Percentiles rank a stretch among this genome's conserved stretches.
phyloP scores from a whole-genome alignment of 2,797 vertebrate genomes.

The Gymnoscopelus braueri region DNA sequence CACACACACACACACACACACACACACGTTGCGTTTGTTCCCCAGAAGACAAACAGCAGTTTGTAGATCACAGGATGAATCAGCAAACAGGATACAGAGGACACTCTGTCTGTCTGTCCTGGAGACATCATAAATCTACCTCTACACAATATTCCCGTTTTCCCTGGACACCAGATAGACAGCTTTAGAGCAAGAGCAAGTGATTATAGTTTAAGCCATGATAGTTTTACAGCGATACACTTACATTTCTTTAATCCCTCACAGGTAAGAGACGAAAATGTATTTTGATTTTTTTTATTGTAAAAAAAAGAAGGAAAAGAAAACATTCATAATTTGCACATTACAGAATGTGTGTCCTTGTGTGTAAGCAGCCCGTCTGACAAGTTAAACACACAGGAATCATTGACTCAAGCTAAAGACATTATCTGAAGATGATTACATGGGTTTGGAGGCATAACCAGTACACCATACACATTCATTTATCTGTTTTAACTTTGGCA shows the following conservation, averaged over 20 bases:
- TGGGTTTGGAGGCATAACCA: constrained; percentile 52
- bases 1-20: too few relatives aligned
- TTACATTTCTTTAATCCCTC: too few relatives aligned
- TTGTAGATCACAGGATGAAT: constrained; percentile 54
- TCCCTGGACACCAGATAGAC: too few relatives aligned
- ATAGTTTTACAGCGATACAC: too few relatives aligned
- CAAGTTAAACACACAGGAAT: constrained; percentile 47
- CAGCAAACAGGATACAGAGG: constrained; percentile 49
- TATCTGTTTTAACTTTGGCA: constrained; percentile 29
- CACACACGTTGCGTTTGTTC: constrained; percentile 51
- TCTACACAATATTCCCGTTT: too few relatives aligned
- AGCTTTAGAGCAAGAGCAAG: too few relatives aligned
- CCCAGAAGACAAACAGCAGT: constrained; percentile 36
- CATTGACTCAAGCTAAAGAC: constrained; percentile 31
- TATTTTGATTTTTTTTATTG: constrained; percentile 54
- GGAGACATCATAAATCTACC: too few relatives aligned
- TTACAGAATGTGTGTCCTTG: constrained; percentile 30
- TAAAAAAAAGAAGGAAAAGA: constrained; percentile 47
- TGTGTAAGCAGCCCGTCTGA: constrained; percentile 26
- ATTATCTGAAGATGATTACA: constrained; percentile 39
- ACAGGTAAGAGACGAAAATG: background rate
- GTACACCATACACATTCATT: constrained; percentile 47
- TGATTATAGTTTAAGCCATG: too few relatives aligned
- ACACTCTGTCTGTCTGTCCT: too few relatives aligned
- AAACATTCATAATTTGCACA: constrained; percentile 44